These are phyloP conservation scores for Peromyscus eremicus DNA, from an alignment of 2,797 vertebrate genomes.

Conservation along the genomic window DNA sequence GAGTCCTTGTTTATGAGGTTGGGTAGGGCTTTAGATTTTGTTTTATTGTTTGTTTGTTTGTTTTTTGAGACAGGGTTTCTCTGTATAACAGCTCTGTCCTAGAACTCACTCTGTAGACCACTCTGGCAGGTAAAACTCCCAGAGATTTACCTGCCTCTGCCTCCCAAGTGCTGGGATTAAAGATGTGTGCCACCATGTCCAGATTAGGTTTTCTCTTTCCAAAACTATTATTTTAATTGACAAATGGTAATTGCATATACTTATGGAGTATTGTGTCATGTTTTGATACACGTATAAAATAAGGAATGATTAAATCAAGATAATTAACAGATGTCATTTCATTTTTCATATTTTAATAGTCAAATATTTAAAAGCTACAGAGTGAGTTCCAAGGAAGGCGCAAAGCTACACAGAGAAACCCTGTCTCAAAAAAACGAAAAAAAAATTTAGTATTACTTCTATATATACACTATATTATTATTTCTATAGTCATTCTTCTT, in stretches of 20 bases:
- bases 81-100: no score
- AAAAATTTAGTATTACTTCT: background rate
- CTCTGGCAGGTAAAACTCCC: no score
- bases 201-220: background rate
- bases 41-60: no score
- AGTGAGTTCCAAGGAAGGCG: no score
- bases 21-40: background rate
- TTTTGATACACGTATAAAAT: background rate
- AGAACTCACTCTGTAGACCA: no score
- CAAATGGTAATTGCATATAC: background rate
- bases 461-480: background rate
- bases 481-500: background rate
- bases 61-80: no score
- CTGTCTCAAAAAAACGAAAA: no score
- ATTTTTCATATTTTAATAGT: background rate
- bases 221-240: constrained; percentile 11
- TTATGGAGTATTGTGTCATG: background rate
- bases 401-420: no score
- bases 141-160: background rate
- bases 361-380: no score
- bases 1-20: background rate
- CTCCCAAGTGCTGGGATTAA: background rate
- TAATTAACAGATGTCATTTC: background rate
- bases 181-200: background rate
- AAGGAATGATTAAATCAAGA: background rate